Base-by-base conservation (phyloP, 2,888 invertebrate species). In the Sericinus montela region DNA sequence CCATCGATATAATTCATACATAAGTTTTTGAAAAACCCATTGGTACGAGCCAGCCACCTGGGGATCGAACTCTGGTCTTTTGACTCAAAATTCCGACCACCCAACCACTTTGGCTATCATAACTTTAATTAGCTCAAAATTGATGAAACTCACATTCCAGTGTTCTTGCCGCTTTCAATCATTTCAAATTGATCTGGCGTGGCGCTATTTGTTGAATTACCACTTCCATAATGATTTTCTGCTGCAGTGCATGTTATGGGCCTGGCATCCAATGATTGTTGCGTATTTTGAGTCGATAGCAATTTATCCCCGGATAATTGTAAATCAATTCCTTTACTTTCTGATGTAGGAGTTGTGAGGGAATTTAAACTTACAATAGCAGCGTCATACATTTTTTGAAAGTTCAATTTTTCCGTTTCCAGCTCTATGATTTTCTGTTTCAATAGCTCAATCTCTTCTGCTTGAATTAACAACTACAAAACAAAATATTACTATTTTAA, bases 161-260 rank as follows among this genome's bases (percentile, higher is more conserved):
- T 79, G 65, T 80, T 86, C 56, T 86, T 89, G 47, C 89, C 89
- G 60, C 76, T 90, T 44, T 91, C 91, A 56, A 92, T 91, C 61
- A 92, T 91, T 72, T 92, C 92, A 72, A 92, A 92, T 63, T 91
- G 90, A 58, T 92, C 92, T 0, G 91, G 91, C 0, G 91, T 91
- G 1, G 84, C 89, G 61, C 91, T 91, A 42, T 90, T 86, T 0
- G 89, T 89, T 0, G 91, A 89, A 50, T 86, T 69, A 0, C 79
- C 80, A 63, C 89, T 89, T 10, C 89, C 87, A 54, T 90, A 89
- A 56, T 89, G 87, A 56, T 89, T 89, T 52, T 89, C 89, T 1
- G 78, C 62, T 0, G 89, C 89, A 1, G 77, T 84, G 60, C 72
- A 80, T 8, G 89, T 82, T 19, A 89, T 57, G 0, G 87, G 89